Evolutionary conservation across 2,888 invertebrate species (phyloP).

Genomic region (Troglohyphantes excavatus): DNA sequence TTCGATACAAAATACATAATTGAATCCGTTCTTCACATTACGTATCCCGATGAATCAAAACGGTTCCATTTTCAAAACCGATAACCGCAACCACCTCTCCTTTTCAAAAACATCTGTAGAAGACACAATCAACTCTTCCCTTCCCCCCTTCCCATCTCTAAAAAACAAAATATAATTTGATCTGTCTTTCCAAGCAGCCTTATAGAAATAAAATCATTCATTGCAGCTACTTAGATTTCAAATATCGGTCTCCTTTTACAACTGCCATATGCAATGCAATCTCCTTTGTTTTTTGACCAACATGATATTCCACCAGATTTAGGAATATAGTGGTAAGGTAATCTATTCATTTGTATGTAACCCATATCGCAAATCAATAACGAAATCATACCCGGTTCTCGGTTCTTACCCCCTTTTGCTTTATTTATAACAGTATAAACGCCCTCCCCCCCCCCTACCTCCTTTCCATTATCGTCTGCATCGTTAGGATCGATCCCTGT

Average conservation of each 20-base stretch:
- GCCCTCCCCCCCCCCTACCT: conserved; percentile 1
- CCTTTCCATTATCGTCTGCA: background rate
- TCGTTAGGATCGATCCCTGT: conserved; percentile 52
- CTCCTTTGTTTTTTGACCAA: background rate
- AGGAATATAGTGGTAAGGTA: conserved; percentile 36
- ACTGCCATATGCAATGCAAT: background rate
- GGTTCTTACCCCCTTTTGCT: background rate
- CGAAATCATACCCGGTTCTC: conserved; percentile 45
- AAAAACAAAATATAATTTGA: background rate
- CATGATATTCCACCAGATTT: background rate
- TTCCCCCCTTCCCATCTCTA: no score
- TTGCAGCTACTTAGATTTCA: background rate
- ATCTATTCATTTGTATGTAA: conserved; percentile 36
- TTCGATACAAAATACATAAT: background rate
- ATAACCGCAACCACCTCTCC: background rate
- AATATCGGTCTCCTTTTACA: background rate
- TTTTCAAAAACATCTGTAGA: background rate
- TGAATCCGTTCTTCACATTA: background rate
- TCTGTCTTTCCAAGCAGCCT: background rate
- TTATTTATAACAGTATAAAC: conserved; percentile 44
- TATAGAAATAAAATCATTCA: background rate
- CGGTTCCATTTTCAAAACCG: background rate
- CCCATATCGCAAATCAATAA: conserved; percentile 67
- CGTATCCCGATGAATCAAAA: background rate
- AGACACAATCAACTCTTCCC: background rate